Conservation (phyloP, 2,888 invertebrate species). For the Lingula anatina region DNA sequence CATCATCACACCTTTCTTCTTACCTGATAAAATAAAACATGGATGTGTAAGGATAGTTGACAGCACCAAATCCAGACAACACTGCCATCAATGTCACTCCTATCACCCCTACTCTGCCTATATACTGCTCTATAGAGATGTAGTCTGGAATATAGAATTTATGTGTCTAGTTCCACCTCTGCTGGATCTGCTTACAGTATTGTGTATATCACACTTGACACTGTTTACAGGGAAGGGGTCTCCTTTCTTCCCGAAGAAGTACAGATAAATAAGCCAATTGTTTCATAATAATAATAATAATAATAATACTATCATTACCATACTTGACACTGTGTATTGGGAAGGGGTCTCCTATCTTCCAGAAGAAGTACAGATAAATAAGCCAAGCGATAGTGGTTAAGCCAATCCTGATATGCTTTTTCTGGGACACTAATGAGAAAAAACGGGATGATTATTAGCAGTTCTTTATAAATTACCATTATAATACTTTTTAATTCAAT, state of each 20-base stretch:
- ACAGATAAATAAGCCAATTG: too few relatives aligned
- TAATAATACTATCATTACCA: constrained; percentile 65
- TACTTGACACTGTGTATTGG: constrained; percentile 94
- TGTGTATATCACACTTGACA: neutral
- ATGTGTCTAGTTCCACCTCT: too few relatives aligned
- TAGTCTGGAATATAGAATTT: constrained; percentile 55
- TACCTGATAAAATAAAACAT: constrained; percentile 95
- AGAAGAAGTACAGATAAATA: constrained; percentile 89
- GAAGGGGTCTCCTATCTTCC: constrained; percentile 99
- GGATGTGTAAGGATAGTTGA: constrained; percentile 97
- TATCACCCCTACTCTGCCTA: constrained; percentile 95
- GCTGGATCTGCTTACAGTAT: neutral
- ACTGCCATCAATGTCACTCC: constrained; percentile 99
- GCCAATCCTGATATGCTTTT: constrained; percentile 45
- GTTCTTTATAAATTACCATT: too few relatives aligned
- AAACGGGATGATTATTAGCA: too few relatives aligned
- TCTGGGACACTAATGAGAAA: constrained; percentile 29
- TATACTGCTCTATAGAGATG: constrained; percentile 74
- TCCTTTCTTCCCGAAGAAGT: neutral
- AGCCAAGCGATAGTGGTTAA: constrained; percentile 82
- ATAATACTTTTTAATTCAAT: too few relatives aligned
- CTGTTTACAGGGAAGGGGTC: neutral
- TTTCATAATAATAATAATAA: too few relatives aligned
- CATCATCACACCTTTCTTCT: too few relatives aligned
- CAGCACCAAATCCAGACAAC: constrained; percentile 98